Conservation (phyloP, 2,113 vertebrate genomes). For the Tenebrosternarchus preto region DNA sequence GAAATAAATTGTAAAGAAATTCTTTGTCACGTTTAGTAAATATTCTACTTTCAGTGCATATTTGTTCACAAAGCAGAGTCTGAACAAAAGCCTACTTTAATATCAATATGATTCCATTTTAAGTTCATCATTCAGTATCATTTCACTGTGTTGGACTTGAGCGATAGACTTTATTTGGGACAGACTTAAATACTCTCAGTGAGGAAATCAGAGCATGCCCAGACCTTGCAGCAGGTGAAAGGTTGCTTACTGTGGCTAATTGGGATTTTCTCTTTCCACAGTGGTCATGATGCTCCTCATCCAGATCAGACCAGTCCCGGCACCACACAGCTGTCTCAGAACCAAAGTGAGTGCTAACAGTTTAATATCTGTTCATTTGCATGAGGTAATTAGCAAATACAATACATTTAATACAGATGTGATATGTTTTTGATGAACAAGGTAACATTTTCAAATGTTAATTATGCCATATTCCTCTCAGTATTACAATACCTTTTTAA, state of each 20-base stretch:
- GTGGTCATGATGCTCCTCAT: constrained; percentile 18
- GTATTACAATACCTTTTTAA: too few relatives aligned
- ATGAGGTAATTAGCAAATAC: neutral
- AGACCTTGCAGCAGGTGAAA: neutral
- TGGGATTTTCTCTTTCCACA: constrained; percentile 12
- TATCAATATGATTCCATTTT: too few relatives aligned
- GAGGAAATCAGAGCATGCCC: neutral
- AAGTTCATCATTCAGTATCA: too few relatives aligned
- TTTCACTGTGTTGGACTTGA: too few relatives aligned
- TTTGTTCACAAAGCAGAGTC: too few relatives aligned
- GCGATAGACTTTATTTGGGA: too few relatives aligned
- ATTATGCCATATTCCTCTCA: too few relatives aligned
- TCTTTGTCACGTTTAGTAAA: neutral
- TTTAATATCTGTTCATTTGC: neutral
- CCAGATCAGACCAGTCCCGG: constrained; percentile 10
- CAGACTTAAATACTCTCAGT: neutral
- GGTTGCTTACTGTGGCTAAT: neutral
- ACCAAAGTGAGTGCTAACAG: constrained; percentile 58
- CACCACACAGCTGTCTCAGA: constrained; percentile 49
- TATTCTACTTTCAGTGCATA: too few relatives aligned
- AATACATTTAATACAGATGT: too few relatives aligned
- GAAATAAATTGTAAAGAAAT: neutral
- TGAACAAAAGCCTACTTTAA: too few relatives aligned
- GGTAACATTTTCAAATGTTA: too few relatives aligned
- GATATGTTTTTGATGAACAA: too few relatives aligned